Base-by-base conservation (phyloP, 2,113 vertebrate genomes). In the Amblyopsis rosae region DNA sequence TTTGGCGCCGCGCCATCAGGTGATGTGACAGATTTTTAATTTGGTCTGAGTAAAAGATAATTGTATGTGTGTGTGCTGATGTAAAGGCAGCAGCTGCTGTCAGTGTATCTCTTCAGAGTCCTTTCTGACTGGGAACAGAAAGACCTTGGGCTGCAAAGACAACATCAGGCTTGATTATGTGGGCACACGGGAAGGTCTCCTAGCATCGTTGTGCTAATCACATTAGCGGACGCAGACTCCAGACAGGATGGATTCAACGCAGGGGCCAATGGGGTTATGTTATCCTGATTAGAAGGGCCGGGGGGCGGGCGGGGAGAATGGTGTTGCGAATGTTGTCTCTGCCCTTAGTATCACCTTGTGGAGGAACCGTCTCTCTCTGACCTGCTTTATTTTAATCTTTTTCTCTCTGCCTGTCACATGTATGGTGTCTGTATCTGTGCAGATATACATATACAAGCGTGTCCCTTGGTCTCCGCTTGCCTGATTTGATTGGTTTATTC, bases 171-270 rank as follows among this genome's bases (percentile, higher is more conserved):
- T 78, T 85, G 72, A 83, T 87, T 84, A 77, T 84, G 67, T 77
- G 80, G 76, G 82, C 83, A 86, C 82, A 82, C 72, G 86, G 76
- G 82, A 88, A 81, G 83, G 83, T 87, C 81, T 88, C 74, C 79
- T 65, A 75, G 76, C 86, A 81, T 81, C 80, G 85, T 76, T 70
- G 84, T 85, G 80, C 84, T 91, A 91, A 92, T 91, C 87, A 84
- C 77, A 74, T 92, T 90, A 88, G 85, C 70, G 78, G 82, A 73
- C 79, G 69, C 67, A 75, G 84, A 86, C 75, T 80, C 75, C 57
- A 86, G 79, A 78, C 77, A 74, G 83, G 86, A 86, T 87, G 82
- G 83, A 89, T 87, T 84, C 76, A 70, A 74, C 77, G 76, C 67
- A 84, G 82, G 88, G 83, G 88, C 76, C 85, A 82, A 85, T 79